phyloP scores from a whole-genome alignment of 2,113 vertebrate species.

The Plecotus auritus region DNA sequence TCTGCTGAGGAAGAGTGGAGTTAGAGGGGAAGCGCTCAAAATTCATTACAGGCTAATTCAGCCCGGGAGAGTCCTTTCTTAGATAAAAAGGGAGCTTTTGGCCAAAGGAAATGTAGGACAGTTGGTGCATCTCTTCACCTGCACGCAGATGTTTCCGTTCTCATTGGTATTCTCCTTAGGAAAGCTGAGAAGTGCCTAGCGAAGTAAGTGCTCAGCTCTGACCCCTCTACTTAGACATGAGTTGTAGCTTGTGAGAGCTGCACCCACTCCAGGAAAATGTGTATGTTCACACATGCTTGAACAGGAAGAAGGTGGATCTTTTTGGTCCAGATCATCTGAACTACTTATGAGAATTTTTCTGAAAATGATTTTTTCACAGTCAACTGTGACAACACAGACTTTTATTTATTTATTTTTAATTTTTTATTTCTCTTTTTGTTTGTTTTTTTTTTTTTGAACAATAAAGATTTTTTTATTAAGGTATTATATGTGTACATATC shows the following conservation, averaged over 20 bases:
- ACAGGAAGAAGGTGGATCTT: background rate
- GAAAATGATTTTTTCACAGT: background rate
- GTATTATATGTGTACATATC: too few species aligned
- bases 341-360: background rate
- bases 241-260: background rate
- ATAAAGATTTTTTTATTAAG: too few species aligned
- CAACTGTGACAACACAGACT: background rate
- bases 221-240: background rate
- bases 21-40: background rate
- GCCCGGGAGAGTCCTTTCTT: background rate
- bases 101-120: background rate
- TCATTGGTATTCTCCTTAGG: background rate
- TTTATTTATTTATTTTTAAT: too few species aligned
- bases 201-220: background rate
- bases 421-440: too few species aligned
- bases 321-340: background rate
- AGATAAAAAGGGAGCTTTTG: slow-evolving; percentile 2
- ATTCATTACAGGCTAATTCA: slow-evolving; percentile 23
- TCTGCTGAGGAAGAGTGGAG: background rate
- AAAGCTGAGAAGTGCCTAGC: background rate
- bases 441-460: too few species aligned
- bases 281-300: background rate
- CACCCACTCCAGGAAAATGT: background rate
- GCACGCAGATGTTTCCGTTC: background rate
- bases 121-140: background rate